Base-by-base conservation (phyloP, 2,888 invertebrate species). In the Plagiodera versicolora region DNA sequence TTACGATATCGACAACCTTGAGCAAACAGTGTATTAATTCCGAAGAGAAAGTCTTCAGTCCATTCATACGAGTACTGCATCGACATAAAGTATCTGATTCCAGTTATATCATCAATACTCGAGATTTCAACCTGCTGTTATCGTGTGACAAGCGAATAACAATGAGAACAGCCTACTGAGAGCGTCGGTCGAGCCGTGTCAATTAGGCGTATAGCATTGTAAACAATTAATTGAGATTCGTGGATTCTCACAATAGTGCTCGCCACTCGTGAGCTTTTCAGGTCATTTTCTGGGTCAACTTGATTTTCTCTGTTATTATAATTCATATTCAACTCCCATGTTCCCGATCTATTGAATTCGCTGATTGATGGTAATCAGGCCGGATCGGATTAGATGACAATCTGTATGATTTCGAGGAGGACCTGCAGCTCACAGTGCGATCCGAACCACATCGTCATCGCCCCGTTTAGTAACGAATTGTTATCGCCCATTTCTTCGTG, bases 241-340 rank as follows among this genome's bases (percentile, higher is more conserved):
- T 49, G 49, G 61, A 61, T 64, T 64, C 64, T 59, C 59, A 55
- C 54, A 47, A 51, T 54, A 52, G 52, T 52, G 59, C 60, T 58
- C 54, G 59, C 54, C 62, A 59, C 55, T 52, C 51, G 51, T 58
- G 59, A 55, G 45, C 51, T 65, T 65, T 64, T 65, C 61, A 65
- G 64, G 64, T 65, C 64, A 62, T 48, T 60, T 60, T 57, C 57
- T 57, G 49, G 53, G 54, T 53, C 54, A 61, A 54, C 45, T 45
- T 46, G 56, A 62, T 65, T 65, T 65, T 61, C 61, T 65, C 39
- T 32, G 47, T 55, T 60, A 51, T 57, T 55, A 57, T 60, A 53
- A 53, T 65, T 59, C 51, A 62, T 61, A 14, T n/a, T 3, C 11
- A 14, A 57, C 60, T 65, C 64, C 60, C 64, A 65, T 65, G 64